A percentile compares a stretch with the other conserved stretches of the same genome.
Evolutionary conservation across 2,113 vertebrate species (phyloP).

Genomic region (Baryphthengus martii): DNA sequence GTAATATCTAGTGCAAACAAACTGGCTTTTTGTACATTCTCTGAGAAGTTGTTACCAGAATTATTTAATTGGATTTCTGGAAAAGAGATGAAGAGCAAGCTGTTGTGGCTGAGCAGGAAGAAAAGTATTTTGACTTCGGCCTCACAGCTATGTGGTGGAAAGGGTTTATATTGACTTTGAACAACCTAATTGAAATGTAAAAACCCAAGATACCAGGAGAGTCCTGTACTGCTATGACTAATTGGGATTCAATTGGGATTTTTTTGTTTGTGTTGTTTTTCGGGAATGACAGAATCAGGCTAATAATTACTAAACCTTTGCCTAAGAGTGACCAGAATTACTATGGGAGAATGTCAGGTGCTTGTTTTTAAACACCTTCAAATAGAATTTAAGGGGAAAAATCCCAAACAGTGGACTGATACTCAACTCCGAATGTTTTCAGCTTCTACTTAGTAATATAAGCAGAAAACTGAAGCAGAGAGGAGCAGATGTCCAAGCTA

Average conservation of each 20-base stretch:
- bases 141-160: background rate
- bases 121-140: background rate
- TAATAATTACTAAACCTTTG: background rate
- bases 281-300: background rate
- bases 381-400: background rate
- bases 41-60: background rate
- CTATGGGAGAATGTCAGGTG: background rate
- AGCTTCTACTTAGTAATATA: background rate
- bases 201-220: background rate
- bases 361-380: background rate
- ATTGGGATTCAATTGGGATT: background rate
- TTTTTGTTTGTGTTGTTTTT: background rate
- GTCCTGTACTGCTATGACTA: background rate
- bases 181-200: background rate
- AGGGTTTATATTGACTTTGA: background rate
- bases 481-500: background rate
- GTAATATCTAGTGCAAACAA: conserved; percentile 5
- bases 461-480: background rate
- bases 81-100: background rate
- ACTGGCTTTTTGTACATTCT: background rate
- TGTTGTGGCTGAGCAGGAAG: background rate
- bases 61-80: background rate
- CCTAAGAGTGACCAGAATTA: background rate
- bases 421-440: background rate
- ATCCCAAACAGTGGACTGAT: background rate